Percentiles rank a stretch among this genome's conserved stretches.
These are phyloP conservation scores for Agrochola circellaris DNA, from an alignment of 2,888 invertebrate species.

Conservation along the genomic window DNA sequence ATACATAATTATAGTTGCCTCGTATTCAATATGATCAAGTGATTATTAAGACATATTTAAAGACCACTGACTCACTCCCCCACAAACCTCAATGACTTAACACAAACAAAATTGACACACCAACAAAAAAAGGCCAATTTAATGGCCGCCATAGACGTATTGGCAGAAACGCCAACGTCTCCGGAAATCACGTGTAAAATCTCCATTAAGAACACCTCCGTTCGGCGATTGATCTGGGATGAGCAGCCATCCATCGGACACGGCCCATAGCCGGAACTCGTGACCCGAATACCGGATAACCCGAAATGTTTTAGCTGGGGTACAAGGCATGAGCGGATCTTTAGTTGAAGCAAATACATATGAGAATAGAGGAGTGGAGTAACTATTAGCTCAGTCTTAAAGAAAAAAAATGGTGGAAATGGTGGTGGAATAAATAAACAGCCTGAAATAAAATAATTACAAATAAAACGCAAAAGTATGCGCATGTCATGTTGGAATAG, in stretches of 20 bases:
- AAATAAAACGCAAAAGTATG: not conserved
- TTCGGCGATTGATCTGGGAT: conserved; percentile 86
- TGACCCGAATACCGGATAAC: conserved; percentile 84
- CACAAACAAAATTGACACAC: conserved; percentile 30
- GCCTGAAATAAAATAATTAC: not conserved
- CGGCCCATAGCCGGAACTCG: conserved; percentile 84
- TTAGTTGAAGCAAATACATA: not conserved
- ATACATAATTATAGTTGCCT: not conserved
- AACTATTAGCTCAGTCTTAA: not conserved
- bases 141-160: conserved; percentile 77
- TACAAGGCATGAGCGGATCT: conserved; percentile 35
- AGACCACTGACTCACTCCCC: not conserved
- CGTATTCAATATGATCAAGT: not conserved
- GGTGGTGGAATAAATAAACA: not conserved
- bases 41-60: not conserved
- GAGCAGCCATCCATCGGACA: conserved; percentile 86
- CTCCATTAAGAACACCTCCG: conserved; percentile 87
- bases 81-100: conserved; percentile 41
- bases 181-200: conserved; percentile 90
- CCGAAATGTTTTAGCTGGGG: conserved; percentile 70
- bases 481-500: not conserved
- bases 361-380: not conserved
- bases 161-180: conserved; percentile 72
- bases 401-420: not conserved
- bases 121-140: conserved; percentile 61